Evolutionary conservation across 2,113 vertebrate species (phyloP).

Genomic region (Irena cyanogastra): DNA sequence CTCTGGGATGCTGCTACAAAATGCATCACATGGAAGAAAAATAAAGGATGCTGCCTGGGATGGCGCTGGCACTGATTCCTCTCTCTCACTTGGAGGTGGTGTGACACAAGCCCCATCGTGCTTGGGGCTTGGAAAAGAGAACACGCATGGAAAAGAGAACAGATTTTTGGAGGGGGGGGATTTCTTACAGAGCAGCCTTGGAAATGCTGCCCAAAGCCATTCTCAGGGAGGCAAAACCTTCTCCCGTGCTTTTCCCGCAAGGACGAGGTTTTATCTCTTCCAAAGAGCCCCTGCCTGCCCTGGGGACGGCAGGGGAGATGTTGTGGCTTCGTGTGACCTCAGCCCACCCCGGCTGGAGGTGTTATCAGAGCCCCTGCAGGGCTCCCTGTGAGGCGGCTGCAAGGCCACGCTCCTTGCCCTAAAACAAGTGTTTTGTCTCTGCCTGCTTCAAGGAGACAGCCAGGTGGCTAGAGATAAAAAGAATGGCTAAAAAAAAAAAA

Average conservation of each 20-base stretch:
- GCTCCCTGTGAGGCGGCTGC: fast-evolving
- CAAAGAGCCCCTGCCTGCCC: background rate
- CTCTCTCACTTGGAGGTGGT: fast-evolving
- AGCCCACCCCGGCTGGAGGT: background rate
- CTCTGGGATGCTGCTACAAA: background rate
- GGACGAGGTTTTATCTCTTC: background rate
- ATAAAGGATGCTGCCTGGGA: background rate
- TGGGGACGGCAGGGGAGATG: background rate
- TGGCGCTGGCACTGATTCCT: fast-evolving
- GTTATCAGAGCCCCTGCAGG: background rate
- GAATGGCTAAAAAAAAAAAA: background rate
- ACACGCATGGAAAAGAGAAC: background rate
- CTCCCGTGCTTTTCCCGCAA: background rate
- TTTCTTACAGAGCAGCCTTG: background rate
- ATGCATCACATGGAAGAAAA: background rate
- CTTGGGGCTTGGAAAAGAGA: fast-evolving
- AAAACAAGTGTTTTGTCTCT: background rate
- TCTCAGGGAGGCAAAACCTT: background rate
- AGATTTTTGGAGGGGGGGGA: fast-evolving
- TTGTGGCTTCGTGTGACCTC: background rate
- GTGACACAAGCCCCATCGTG: fast-evolving
- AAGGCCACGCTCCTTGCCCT: background rate
- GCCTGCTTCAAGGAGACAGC: background rate
- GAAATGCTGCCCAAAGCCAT: background rate
- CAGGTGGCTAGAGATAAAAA: background rate